Conservation (phyloP, 1,140 invertebrate species). For the Drosophila bocki region DNA sequence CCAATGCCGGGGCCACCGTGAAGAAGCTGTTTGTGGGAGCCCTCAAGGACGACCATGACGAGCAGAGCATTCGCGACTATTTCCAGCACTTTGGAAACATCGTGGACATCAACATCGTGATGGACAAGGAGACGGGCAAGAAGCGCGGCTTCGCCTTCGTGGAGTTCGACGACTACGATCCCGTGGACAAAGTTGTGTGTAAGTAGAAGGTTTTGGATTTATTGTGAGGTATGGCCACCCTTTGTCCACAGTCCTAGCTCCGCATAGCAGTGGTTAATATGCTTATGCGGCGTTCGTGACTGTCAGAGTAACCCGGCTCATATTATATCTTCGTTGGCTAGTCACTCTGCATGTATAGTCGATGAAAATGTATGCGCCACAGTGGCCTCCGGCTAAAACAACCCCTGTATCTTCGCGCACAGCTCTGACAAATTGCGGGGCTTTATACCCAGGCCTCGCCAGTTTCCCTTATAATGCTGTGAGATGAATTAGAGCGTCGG, state of each 20-base stretch:
- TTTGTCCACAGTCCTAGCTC: constrained; percentile 69
- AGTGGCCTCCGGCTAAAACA: constrained; percentile 14
- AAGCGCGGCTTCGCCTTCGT: constrained; percentile 98
- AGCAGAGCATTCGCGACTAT: constrained; percentile 93
- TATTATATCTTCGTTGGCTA: constrained; percentile 74
- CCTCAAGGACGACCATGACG: constrained; percentile 95
- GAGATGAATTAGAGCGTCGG: constrained; percentile 84
- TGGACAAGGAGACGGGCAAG: constrained; percentile 95
- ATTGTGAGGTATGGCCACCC: neutral
- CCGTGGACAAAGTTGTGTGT: constrained; percentile 97
- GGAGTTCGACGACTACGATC: constrained; percentile 98
- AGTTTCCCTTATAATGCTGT: constrained; percentile 86
- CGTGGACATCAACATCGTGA: constrained; percentile 94
- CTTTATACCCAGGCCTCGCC: constrained; percentile 13
- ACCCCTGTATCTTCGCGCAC: constrained; percentile 23
- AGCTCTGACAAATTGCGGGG: constrained; percentile 68
- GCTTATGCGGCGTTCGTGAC: constrained; percentile 73
- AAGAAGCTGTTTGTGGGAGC: constrained; percentile 98
- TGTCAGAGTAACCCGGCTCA: constrained; percentile 56
- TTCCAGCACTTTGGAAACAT: constrained; percentile 95
- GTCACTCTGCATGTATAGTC: constrained; percentile 27
- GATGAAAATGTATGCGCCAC: constrained; percentile 79
- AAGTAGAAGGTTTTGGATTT: constrained; percentile 56
- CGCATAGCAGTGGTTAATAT: constrained; percentile 65
- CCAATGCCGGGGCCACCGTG: constrained; percentile 96